Percentiles rank a stretch among this genome's conserved stretches.
These are phyloP conservation scores for Deroplatys truncata DNA, from an alignment of 2,888 invertebrate genomes.

Conservation along the genomic window DNA sequence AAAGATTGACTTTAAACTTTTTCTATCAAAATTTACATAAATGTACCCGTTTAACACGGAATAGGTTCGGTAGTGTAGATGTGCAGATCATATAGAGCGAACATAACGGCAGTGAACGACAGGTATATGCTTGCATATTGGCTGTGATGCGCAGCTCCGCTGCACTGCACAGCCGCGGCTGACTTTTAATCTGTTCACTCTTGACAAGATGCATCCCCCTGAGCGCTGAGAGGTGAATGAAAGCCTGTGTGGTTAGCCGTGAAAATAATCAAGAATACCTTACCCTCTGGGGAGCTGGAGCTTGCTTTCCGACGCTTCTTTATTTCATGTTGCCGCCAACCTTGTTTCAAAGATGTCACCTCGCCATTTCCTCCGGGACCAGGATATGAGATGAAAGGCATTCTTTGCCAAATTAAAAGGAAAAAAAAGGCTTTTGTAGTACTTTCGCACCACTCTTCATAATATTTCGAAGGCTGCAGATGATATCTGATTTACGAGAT, in stretches of 20 bases:
- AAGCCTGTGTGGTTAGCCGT: not conserved
- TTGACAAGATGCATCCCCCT: not conserved
- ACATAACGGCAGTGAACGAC: no score
- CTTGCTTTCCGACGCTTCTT: not conserved
- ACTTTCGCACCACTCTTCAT: not conserved
- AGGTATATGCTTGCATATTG: not conserved
- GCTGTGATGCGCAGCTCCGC: not conserved
- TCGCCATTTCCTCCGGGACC: not conserved
- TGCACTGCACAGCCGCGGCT: not conserved
- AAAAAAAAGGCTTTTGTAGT: not conserved
- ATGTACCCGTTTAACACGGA: no score
- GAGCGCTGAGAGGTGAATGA: not conserved
- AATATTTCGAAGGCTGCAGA: not conserved
- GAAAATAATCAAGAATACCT: not conserved
- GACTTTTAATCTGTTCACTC: not conserved
- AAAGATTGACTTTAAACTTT: no score
- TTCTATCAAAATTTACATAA: no score
- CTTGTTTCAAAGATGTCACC: not conserved
- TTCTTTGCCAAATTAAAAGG: not conserved
- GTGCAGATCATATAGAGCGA: no score
- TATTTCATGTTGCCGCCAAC: not conserved
- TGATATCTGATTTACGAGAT: not conserved
- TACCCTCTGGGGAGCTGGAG: not conserved
- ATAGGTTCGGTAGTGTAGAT: no score
- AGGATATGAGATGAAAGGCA: not conserved